Evolutionary conservation across 2,797 vertebrate genomes (phyloP), one percentile per base, ranked within the genome.

Genomic region (Meda fulgida): DNA sequence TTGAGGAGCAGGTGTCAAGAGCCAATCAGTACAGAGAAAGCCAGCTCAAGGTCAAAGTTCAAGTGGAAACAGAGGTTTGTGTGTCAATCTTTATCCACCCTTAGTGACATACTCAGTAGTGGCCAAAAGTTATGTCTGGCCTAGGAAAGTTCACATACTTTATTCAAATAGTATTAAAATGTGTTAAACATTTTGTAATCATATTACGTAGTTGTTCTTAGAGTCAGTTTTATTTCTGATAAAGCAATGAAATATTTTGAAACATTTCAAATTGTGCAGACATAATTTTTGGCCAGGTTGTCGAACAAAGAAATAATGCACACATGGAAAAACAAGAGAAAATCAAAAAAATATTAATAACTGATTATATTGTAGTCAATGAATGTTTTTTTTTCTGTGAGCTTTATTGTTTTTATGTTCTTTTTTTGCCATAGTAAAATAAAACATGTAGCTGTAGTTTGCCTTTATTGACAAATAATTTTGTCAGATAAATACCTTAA

Each of bases 1-100:
- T 99, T 0, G 98, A 99, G 88, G 97, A 99, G 87, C 98, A 99
- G 91, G 97, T 99, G 83, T 96, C 97, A 66, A 95, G 98, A 70
- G 98, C 98, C 87, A 99, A 99, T 93, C 97, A 97, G 78, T 97
- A 98, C 92, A 96, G 97, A 92, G 98, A 99, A 90, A 97, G 97
- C 80, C 98, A 99, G 90, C 93, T 99, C 86, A 97, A 97, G 84
- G 94, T 99, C 83, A 98, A 98, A 93, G 97, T 98, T 90, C 98
- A 99, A 94, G 97, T 98, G 80, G 98, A 99, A 94, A 99, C 97
- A 0, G 97, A 99, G 97, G 98, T 98, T 96, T 89, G 19, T 81
- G 11, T 80, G 38, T 34, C 11, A 78, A 43, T 78, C 36, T 60
- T 63, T 18, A 60, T 9, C 53, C 23, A 3, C 5, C 36, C 55